Evolutionary conservation across 2,113 vertebrate species (phyloP).

Genomic region (Murina feae): DNA sequence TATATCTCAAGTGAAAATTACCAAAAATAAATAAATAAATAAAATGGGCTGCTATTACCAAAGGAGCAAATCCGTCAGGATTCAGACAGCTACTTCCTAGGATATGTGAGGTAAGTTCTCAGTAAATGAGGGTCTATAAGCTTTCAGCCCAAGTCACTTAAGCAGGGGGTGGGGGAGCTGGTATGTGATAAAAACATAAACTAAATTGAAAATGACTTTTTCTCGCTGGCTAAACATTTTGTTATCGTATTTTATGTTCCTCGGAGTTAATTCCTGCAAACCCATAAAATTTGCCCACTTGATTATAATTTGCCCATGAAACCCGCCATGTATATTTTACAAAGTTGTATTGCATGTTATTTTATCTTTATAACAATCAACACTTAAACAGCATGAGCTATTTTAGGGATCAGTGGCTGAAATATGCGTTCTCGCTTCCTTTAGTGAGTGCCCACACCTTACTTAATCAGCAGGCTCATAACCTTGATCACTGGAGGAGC

Average conservation of each 20-base stretch:
- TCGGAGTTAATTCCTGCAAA: conserved; percentile 41
- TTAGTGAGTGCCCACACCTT: background rate
- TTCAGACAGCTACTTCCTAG: background rate
- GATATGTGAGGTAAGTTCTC: background rate
- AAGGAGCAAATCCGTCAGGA: background rate
- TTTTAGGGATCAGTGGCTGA: conserved; percentile 36
- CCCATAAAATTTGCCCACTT: conserved; percentile 33
- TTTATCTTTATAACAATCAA: conserved; percentile 34
- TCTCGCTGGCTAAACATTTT: background rate
- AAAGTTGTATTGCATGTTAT: conserved; percentile 2
- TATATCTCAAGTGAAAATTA: background rate
- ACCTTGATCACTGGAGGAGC: background rate
- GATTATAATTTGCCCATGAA: conserved; percentile 54
- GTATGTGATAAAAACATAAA: background rate
- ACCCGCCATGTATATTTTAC: conserved; percentile 38
- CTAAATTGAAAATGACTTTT: background rate
- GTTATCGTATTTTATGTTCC: background rate
- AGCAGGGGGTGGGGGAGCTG: accelerated
- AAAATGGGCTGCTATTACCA: no score
- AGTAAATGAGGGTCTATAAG: background rate
- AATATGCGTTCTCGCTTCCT: background rate
- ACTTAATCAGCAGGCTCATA: conserved; percentile 21
- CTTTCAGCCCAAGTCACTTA: background rate
- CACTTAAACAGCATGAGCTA: background rate
- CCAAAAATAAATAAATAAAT: background rate